Evolutionary conservation across 1,140 invertebrate species (phyloP).

Genomic region (Temnothorax nylanderi): DNA sequence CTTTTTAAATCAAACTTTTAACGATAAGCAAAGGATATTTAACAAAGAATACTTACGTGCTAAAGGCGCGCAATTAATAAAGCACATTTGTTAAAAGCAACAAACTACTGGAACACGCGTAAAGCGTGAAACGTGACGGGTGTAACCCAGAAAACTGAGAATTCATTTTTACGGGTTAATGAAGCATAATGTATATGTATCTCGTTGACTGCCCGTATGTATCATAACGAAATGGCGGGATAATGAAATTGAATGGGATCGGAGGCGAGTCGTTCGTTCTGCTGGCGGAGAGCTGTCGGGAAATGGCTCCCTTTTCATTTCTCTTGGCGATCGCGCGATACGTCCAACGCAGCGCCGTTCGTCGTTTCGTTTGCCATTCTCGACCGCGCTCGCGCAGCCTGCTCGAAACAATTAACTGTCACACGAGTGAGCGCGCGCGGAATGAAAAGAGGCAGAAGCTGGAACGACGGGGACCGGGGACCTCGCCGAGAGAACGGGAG

Average conservation of each 20-base stretch:
- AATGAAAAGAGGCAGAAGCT: constrained; percentile 49
- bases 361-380: constrained; percentile 20
- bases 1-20: background rate
- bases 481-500: background rate
- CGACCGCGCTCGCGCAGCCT: background rate
- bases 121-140: background rate
- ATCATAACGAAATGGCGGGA: constrained; percentile 11
- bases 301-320: constrained; percentile 44
- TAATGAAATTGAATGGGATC: constrained; percentile 51
- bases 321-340: constrained; percentile 34
- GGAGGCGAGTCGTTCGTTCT: background rate
- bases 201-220: background rate
- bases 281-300: background rate
- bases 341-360: background rate
- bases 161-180: background rate
- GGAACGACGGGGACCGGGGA: background rate
- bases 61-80: background rate
- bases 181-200: background rate
- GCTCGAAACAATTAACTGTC: constrained; percentile 61
- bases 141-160: background rate
- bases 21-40: background rate
- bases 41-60: too few species aligned
- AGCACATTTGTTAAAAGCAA: background rate
- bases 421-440: constrained; percentile 37
- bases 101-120: background rate